These are phyloP conservation scores for Lagopus muta DNA, from an alignment of 2,113 vertebrate genomes.

Conservation along the genomic window DNA sequence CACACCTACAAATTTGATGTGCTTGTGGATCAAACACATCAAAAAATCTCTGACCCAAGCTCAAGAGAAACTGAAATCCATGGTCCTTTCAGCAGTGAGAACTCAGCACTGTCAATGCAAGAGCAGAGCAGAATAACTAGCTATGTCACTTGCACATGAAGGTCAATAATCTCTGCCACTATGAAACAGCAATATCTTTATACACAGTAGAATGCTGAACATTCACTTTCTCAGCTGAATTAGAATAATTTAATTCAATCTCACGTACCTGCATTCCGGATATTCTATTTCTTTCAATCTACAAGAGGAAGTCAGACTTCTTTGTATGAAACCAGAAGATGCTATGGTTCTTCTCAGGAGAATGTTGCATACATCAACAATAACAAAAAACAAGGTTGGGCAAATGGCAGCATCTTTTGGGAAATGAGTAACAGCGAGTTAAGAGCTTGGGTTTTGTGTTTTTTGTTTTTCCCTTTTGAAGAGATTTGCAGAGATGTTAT, in stretches of 20 bases:
- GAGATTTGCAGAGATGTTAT: background rate
- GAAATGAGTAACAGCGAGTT: background rate
- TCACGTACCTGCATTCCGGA: background rate
- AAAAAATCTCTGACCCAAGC: background rate
- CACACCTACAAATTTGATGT: background rate
- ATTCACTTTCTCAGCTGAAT: background rate
- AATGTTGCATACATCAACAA: accelerated
- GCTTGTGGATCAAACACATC: background rate
- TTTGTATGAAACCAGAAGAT: background rate
- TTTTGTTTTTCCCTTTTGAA: background rate
- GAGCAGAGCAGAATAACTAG: background rate
- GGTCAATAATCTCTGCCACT: background rate
- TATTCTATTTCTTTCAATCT: background rate
- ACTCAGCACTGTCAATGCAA: accelerated
- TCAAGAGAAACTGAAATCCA: background rate
- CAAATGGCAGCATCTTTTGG: background rate
- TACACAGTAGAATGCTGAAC: background rate
- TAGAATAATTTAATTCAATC: background rate
- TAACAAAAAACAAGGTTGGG: background rate
- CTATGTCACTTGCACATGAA: background rate
- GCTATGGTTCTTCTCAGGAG: background rate
- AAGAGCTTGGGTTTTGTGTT: background rate
- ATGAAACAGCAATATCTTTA: background rate
- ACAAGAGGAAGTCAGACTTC: background rate
- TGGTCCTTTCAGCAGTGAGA: background rate